Percentiles rank a stretch among this genome's conserved stretches.
phyloP scores from a whole-genome alignment of 2,888 invertebrate genomes.

The Sesamia inferens region DNA sequence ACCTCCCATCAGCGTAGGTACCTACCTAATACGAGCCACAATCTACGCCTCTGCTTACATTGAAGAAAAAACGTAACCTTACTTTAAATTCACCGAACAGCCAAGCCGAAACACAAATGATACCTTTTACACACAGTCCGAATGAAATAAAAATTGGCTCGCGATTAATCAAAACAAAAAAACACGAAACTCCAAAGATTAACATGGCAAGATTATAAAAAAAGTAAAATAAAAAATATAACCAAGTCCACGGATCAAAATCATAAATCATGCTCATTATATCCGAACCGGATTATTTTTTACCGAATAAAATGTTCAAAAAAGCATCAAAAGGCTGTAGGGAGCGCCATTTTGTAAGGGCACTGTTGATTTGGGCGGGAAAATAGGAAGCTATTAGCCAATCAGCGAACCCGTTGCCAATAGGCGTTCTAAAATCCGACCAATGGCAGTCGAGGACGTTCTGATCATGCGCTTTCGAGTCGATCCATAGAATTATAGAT shows the following conservation, averaged over 20 bases:
- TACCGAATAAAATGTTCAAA: constrained; percentile 88
- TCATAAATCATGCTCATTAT: constrained; percentile 90
- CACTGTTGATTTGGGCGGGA: constrained; percentile 84
- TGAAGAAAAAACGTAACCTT: constrained; percentile 3
- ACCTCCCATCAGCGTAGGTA: constrained; percentile 20
- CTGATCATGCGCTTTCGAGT: constrained; percentile 86
- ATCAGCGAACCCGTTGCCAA: constrained; percentile 71
- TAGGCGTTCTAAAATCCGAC: constrained; percentile 82
- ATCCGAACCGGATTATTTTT: constrained; percentile 90
- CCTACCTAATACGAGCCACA: neutral
- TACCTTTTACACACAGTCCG: constrained; percentile 50
- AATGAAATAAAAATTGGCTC: constrained; percentile 77
- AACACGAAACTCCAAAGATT: constrained; percentile 85
- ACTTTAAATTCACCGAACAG: constrained; percentile 45
- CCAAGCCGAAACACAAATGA: constrained; percentile 43
- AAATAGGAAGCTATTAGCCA: constrained; percentile 79
- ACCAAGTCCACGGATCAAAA: constrained; percentile 82
- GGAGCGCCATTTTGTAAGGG: constrained; percentile 89
- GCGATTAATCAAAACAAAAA: constrained; percentile 83
- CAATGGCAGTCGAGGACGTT: constrained; percentile 78
- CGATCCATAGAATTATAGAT: constrained; percentile 88
- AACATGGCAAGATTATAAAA: constrained; percentile 84
- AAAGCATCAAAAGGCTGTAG: constrained; percentile 89
- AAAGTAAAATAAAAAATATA: constrained; percentile 78
- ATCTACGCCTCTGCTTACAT: constrained; percentile 1